phyloP scores from a whole-genome alignment of 2,888 invertebrate genomes.

The Amiota communis region DNA sequence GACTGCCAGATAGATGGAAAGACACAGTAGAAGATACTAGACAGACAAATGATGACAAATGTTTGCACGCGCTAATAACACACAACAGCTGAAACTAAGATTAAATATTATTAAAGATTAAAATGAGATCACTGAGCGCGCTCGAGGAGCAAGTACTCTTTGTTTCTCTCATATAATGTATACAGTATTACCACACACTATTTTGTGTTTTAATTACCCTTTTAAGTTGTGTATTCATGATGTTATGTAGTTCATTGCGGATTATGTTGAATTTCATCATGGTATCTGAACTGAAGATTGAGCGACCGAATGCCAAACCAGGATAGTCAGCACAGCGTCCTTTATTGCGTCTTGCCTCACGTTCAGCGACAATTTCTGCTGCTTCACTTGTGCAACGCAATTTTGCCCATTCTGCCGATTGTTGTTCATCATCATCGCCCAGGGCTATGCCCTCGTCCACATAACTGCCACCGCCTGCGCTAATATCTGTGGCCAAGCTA shows the following conservation, averaged over 20 bases:
- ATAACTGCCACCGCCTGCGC: constrained; percentile 44
- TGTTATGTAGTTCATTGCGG: constrained; percentile 97
- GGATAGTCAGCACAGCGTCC: constrained; percentile 93
- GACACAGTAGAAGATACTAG: not conserved
- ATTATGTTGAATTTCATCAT: constrained; percentile 99
- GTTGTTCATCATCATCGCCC: constrained; percentile 80
- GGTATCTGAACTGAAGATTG: constrained; percentile 95
- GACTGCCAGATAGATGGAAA: too few species aligned
- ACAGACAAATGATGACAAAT: not conserved
- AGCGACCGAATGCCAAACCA: constrained; percentile 91
- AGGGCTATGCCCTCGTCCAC: constrained; percentile 76
- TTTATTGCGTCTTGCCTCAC: constrained; percentile 82
- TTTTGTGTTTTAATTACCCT: constrained; percentile 79
- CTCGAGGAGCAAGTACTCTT: too few species aligned
- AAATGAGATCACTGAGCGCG: too few species aligned
- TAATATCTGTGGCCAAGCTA: constrained; percentile 58
- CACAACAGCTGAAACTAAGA: not conserved
- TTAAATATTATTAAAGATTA: not conserved
- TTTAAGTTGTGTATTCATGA: constrained; percentile 95
- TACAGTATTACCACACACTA: not conserved
- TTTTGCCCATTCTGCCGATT: constrained; percentile 86
- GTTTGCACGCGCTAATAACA: constrained; percentile 16
- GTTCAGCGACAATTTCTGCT: constrained; percentile 89
- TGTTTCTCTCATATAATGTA: not conserved
- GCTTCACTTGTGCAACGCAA: constrained; percentile 91